Evolutionary conservation across 2,113 vertebrate species (phyloP).

Genomic region (Collichthys lucidus): DNA sequence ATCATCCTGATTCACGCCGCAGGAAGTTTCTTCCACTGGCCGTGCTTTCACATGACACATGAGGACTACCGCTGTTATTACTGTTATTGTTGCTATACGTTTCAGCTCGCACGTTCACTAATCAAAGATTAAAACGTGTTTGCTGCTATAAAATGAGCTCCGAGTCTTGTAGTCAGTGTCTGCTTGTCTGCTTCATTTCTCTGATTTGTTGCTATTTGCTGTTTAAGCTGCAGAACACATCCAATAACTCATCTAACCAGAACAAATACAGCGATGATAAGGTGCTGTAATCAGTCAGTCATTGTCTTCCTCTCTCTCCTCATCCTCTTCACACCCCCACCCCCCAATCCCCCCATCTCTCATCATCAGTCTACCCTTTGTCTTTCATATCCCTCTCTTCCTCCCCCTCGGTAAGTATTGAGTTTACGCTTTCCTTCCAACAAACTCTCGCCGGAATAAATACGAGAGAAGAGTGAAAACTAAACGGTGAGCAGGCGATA

Average conservation of each 20-base stretch:
- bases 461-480: slow-evolving; percentile 38
- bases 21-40: slow-evolving; percentile 1
- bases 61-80: background rate
- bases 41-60: background rate
- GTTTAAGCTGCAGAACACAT: slow-evolving; percentile 64
- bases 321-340: background rate
- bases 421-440: slow-evolving; percentile 49
- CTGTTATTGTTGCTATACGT: background rate
- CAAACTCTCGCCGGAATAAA: slow-evolving; percentile 45
- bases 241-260: slow-evolving; percentile 59
- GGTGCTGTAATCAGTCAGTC: slow-evolving; percentile 60
- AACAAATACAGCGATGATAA: slow-evolving; percentile 65
- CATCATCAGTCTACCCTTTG: slow-evolving; percentile 30
- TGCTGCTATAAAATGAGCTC: background rate
- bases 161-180: slow-evolving; percentile 1
- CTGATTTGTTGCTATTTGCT: slow-evolving; percentile 31
- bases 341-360: background rate
- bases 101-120: background rate
- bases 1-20: slow-evolving; percentile 28
- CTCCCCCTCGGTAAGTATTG: slow-evolving; percentile 2
- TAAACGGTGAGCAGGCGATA: slow-evolving; percentile 25
- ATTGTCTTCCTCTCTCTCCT: slow-evolving; percentile 36
- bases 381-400: slow-evolving; percentile 9
- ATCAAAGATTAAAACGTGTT: slow-evolving; percentile 21
- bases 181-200: slow-evolving; percentile 27